A percentile compares a stretch with the other conserved stretches of the same genome.
Evolutionary conservation across 2,113 vertebrate species (phyloP).

Genomic region (Vanacampus margaritifer): DNA sequence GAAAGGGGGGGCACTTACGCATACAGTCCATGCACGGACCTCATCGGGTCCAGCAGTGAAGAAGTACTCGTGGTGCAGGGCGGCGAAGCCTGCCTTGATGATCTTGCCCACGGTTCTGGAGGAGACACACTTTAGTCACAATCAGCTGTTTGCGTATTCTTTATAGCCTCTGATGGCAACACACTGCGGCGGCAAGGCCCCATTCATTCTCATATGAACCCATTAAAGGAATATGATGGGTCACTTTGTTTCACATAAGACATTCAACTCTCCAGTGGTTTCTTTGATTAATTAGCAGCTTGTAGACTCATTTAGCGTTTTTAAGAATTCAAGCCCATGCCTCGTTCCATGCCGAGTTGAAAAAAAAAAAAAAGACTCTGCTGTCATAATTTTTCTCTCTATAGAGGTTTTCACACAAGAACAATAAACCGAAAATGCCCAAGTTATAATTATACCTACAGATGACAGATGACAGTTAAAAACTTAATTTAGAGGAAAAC

Average conservation of each 20-base stretch:
- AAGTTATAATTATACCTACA: conserved; percentile 99
- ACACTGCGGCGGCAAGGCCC: conserved; percentile 41
- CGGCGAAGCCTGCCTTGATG: conserved; percentile 90
- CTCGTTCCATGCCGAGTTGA: conserved; percentile 47
- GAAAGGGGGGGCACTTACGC: conserved; percentile 84
- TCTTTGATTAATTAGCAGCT: conserved; percentile 74
- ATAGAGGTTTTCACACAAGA: conserved; percentile 78
- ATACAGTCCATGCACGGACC: conserved; percentile 90
- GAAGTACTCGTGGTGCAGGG: conserved; percentile 94
- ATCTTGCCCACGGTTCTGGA: conserved; percentile 87
- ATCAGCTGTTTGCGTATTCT: conserved; percentile 47
- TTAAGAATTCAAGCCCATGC: conserved; percentile 70
- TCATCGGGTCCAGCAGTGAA: conserved; percentile 94
- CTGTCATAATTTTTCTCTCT: conserved; percentile 77
- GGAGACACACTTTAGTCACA: conserved; percentile 32
- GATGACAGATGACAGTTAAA: conserved; percentile 99
- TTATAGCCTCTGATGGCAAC: conserved; percentile 36
- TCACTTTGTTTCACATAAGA: conserved; percentile 64
- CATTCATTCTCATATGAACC: conserved; percentile 65
- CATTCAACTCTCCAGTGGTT: conserved; percentile 67
- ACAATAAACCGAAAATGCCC: conserved; percentile 96
- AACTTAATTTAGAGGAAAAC: conserved; percentile 99
- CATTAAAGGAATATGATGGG: conserved; percentile 71
- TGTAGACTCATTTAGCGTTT: conserved; percentile 72
- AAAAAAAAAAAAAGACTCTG: conserved; percentile 45